phyloP scores from a whole-genome alignment of 2,797 vertebrate species.

The Mormyrus proboscirostris region DNA sequence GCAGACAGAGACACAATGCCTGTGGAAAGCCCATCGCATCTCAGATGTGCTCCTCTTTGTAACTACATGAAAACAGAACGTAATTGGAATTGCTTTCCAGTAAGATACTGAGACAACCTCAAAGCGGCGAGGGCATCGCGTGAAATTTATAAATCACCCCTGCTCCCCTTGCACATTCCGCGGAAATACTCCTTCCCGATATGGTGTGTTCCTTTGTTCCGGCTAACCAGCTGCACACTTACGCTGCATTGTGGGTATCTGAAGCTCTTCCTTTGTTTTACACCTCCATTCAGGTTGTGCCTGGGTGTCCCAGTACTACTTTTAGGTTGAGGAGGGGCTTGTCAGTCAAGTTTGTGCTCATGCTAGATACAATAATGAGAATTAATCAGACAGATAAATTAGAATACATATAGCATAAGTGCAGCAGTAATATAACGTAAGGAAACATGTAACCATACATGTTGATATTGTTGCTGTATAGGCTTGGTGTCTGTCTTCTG shows the following conservation, averaged over 20 bases:
- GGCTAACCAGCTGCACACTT: slow-evolving; percentile 50
- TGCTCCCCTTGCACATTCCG: slow-evolving; percentile 13
- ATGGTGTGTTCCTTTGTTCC: slow-evolving; percentile 42
- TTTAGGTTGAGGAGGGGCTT: background rate
- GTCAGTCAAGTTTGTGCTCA: background rate
- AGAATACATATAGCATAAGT: background rate
- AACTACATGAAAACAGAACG: slow-evolving; percentile 9
- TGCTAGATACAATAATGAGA: background rate
- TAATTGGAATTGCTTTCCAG: slow-evolving; percentile 11
- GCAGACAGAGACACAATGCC: slow-evolving; percentile 1
- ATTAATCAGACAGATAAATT: background rate
- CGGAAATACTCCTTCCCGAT: slow-evolving; percentile 44
- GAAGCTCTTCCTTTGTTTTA: background rate
- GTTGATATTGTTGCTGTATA: background rate
- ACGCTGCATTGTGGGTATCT: slow-evolving; percentile 24
- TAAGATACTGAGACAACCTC: slow-evolving; percentile 20
- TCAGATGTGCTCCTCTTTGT: background rate
- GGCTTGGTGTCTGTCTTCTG: background rate
- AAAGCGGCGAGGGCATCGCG: slow-evolving; percentile 21
- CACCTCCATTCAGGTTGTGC: background rate
- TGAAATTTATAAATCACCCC: slow-evolving; percentile 41
- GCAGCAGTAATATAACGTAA: background rate
- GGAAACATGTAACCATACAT: background rate
- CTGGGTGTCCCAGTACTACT: background rate
- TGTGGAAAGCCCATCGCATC: slow-evolving; percentile 18